Conservation (phyloP, 2,888 invertebrate genomes). For the Cryptosula pallasiana region DNA sequence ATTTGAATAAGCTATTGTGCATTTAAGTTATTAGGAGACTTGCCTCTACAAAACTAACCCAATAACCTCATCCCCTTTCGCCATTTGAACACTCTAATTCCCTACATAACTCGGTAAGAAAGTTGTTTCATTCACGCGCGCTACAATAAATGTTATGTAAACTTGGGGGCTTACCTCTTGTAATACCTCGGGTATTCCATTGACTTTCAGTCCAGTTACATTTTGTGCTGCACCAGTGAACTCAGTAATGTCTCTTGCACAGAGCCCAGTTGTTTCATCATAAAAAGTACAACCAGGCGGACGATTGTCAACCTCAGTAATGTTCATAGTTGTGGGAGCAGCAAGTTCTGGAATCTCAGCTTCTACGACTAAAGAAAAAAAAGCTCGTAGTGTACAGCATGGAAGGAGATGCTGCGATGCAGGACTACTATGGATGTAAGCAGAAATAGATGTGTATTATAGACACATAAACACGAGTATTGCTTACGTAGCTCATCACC, state of each 20-base stretch:
- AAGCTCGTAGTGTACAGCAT: background rate
- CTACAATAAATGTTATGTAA: too few species aligned
- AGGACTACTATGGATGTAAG: too few species aligned
- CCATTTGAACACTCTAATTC: too few species aligned
- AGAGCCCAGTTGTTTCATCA: background rate
- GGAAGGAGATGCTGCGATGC: too few species aligned
- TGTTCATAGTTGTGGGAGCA: background rate
- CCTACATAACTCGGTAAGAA: too few species aligned
- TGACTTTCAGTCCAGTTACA: background rate
- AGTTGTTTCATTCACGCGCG: too few species aligned
- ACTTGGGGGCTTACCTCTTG: background rate
- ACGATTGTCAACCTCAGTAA: background rate
- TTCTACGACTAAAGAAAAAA: background rate
- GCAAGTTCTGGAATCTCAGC: background rate
- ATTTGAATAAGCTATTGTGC: too few species aligned
- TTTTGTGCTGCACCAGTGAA: background rate
- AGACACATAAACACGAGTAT: too few species aligned
- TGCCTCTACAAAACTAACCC: too few species aligned
- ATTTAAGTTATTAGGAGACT: too few species aligned
- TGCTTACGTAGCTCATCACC: conserved; percentile 14
- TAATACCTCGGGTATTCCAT: background rate
- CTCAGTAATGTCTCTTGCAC: background rate
- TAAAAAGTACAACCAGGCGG: conserved; percentile 1
- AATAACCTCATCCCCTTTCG: too few species aligned
- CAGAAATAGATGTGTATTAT: too few species aligned